phyloP scores from a whole-genome alignment of 2,888 invertebrate genomes.

The Acanthoscelides obtectus region DNA sequence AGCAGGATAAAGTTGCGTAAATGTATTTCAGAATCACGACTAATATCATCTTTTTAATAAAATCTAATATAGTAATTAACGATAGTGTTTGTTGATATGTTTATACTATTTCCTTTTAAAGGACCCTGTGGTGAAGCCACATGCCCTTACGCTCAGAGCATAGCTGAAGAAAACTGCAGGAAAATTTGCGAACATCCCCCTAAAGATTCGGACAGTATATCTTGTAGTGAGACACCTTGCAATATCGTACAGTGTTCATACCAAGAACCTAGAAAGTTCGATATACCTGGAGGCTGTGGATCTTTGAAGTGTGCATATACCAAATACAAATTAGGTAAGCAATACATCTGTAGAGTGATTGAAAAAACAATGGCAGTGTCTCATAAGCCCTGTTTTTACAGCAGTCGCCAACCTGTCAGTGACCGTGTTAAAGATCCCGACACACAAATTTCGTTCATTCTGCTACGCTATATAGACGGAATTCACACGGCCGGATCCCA shows the following conservation, averaged over 20 bases:
- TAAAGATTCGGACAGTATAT: slow-evolving; percentile 11
- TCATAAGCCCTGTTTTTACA: too few relatives aligned
- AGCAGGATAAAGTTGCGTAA: too few relatives aligned
- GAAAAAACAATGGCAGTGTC: too few relatives aligned
- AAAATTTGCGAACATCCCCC: slow-evolving; percentile 25
- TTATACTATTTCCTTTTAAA: slow-evolving; percentile 11
- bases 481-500: too few relatives aligned
- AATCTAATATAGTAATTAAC: too few relatives aligned
- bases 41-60: too few relatives aligned
- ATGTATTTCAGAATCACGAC: too few relatives aligned
- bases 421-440: too few relatives aligned
- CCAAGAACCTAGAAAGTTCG: slow-evolving; percentile 15
- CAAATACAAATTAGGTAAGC: slow-evolving; percentile 35
- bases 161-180: slow-evolving; percentile 33
- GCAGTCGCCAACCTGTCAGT: too few relatives aligned
- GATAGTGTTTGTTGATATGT: too few relatives aligned
- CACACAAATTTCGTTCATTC: too few relatives aligned
- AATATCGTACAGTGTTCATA: slow-evolving; percentile 27
- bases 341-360: background rate
- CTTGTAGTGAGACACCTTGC: slow-evolving; percentile 26
- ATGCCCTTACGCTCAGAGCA: slow-evolving; percentile 39
- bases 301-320: slow-evolving; percentile 39
- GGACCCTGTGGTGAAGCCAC: slow-evolving; percentile 40
- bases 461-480: too few relatives aligned
- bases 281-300: slow-evolving; percentile 36